Evolutionary conservation across 1,140 invertebrate species (phyloP).

Genomic region (Meloidogyne exigua): DNA sequence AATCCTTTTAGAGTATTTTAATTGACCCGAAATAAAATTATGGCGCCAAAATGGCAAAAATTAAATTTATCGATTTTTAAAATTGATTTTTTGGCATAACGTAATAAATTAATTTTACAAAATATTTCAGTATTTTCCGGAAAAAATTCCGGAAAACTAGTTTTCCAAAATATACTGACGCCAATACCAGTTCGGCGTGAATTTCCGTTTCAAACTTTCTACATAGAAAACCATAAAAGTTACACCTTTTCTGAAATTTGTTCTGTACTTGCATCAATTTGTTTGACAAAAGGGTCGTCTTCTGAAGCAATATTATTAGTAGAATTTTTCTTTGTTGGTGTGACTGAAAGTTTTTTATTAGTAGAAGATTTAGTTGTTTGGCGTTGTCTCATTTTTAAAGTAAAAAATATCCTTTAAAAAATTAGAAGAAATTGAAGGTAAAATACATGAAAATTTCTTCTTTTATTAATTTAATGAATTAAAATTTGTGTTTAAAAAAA

Average conservation of each 20-base stretch:
- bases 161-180: no score
- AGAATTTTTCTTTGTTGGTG: background rate
- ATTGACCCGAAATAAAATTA: background rate
- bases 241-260: background rate
- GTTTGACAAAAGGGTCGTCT: background rate
- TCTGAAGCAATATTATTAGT: background rate
- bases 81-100: background rate
- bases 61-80: background rate
- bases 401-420: background rate
- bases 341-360: background rate
- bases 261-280: background rate
- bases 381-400: background rate
- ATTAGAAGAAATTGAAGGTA: background rate
- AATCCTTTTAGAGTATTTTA: no score
- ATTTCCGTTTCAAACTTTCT: no score
- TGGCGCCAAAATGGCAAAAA: background rate
- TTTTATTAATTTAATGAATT: background rate
- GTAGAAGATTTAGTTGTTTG: background rate
- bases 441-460: no score
- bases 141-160: no score
- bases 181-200: no score
- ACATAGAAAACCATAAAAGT: no score
- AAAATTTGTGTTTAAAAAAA: background rate
- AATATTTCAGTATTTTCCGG: no score
- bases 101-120: no score